Conservation (phyloP, 2,113 vertebrate species). For the Zosterops hypoxanthus region DNA sequence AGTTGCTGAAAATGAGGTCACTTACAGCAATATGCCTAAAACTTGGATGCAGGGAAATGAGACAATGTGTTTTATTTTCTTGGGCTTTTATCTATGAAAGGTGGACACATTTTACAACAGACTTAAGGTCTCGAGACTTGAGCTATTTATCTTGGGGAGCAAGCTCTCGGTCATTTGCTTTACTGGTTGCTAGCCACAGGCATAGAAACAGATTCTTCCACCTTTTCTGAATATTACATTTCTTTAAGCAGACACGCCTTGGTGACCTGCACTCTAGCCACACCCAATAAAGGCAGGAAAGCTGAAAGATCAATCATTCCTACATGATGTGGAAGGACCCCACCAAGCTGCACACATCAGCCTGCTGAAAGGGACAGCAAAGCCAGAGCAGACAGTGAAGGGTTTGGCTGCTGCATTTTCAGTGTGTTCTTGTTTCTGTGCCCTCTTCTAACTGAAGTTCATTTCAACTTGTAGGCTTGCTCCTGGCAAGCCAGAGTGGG, state of each 20-base stretch:
- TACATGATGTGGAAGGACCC: background rate
- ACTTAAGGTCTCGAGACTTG: background rate
- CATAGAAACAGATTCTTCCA: background rate
- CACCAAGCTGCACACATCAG: background rate
- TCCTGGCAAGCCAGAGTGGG: conserved; percentile 9
- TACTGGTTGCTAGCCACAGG: background rate
- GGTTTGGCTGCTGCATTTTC: background rate
- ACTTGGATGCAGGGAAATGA: background rate
- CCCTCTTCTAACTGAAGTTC: background rate
- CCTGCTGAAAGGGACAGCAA: background rate
- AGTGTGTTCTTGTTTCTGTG: background rate
- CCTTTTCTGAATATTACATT: background rate
- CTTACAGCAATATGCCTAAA: background rate
- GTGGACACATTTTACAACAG: background rate
- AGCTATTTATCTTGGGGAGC: background rate
- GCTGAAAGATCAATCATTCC: background rate
- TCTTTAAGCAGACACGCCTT: background rate
- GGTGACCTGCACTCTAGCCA: background rate
- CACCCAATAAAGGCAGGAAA: background rate
- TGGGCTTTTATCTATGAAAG: background rate
- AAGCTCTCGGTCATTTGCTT: background rate
- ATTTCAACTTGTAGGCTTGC: background rate
- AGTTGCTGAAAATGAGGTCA: background rate
- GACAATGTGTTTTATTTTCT: background rate
- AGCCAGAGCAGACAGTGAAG: background rate